Evolutionary conservation across 1,140 invertebrate species (phyloP).

Genomic region (Bombus polaris): DNA sequence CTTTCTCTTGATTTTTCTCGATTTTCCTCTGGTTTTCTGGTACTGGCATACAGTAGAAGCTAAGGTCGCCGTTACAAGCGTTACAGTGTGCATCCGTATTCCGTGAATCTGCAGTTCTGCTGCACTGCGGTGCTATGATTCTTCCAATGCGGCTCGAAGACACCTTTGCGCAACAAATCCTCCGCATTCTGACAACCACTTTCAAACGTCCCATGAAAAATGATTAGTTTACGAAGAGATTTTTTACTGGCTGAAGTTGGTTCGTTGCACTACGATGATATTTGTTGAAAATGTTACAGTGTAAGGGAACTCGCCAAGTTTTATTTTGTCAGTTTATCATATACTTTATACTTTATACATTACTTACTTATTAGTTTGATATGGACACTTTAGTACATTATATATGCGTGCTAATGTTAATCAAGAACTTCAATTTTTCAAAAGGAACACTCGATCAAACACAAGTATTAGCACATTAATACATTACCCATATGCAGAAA

Average conservation of each 20-base stretch:
- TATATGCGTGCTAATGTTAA: too few relatives aligned
- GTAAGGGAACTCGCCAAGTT: too few relatives aligned
- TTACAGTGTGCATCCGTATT: conserved; percentile 29
- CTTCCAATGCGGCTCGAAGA: conserved; percentile 64
- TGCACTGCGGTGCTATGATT: conserved; percentile 73
- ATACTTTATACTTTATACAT: too few relatives aligned
- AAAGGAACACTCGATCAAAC: too few relatives aligned
- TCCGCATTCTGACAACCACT: conserved; percentile 4
- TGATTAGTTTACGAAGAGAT: background rate
- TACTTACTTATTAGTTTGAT: too few relatives aligned
- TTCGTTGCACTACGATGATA: background rate
- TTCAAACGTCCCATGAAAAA: background rate
- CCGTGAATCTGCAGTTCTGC: conserved; percentile 64
- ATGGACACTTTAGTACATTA: too few relatives aligned
- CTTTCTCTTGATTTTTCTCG: conserved; percentile 29
- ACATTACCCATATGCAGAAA: too few relatives aligned
- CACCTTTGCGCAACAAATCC: conserved; percentile 35
- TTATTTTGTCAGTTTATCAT: too few relatives aligned
- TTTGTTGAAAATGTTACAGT: background rate
- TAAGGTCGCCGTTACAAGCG: background rate
- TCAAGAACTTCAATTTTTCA: too few relatives aligned
- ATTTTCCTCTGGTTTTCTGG: conserved; percentile 4
- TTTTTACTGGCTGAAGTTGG: background rate
- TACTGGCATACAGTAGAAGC: too few relatives aligned
- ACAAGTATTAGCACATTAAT: too few relatives aligned